These are phyloP conservation scores for Fragum fragum DNA, from an alignment of 2,888 invertebrate genomes.

Conservation along the genomic window DNA sequence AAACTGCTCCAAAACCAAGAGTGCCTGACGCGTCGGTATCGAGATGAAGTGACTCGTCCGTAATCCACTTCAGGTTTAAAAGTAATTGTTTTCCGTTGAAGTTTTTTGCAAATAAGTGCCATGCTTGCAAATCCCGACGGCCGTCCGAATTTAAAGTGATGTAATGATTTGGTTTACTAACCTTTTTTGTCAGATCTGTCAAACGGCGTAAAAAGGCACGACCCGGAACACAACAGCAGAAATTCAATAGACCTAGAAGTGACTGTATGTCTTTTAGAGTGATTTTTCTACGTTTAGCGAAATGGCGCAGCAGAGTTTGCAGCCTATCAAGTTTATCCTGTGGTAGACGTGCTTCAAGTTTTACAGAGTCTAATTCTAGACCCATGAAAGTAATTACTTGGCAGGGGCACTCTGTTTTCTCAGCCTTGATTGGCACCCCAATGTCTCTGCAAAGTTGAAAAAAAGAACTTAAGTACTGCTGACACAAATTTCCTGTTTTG, in stretches of 20 bases:
- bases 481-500: constrained; percentile 4
- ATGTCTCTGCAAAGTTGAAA: constrained; percentile 11
- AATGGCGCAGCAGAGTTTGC: background rate
- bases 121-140: constrained; percentile 31
- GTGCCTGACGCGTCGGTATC: no score
- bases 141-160: constrained; percentile 38
- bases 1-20: no score
- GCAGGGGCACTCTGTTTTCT: constrained; percentile 20
- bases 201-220: constrained; percentile 36
- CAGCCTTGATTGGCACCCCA: constrained; percentile 38
- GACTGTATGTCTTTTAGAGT: constrained; percentile 32
- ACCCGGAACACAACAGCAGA: constrained; percentile 44
- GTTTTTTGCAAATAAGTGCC: constrained; percentile 39
- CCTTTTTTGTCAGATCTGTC: constrained; percentile 31
- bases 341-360: constrained; percentile 39
- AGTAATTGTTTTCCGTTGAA: constrained; percentile 34
- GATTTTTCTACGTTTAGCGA: constrained; percentile 19
- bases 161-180: constrained; percentile 36
- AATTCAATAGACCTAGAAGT: constrained; percentile 25
- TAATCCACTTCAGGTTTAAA: no score
- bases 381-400: constrained; percentile 39
- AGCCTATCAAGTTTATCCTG: constrained; percentile 32
- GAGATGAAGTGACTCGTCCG: no score
- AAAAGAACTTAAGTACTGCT: constrained; percentile 12
- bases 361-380: constrained; percentile 32